These are phyloP conservation scores for Brassicogethes aeneus DNA, from an alignment of 2,888 invertebrate genomes.

Conservation along the genomic window DNA sequence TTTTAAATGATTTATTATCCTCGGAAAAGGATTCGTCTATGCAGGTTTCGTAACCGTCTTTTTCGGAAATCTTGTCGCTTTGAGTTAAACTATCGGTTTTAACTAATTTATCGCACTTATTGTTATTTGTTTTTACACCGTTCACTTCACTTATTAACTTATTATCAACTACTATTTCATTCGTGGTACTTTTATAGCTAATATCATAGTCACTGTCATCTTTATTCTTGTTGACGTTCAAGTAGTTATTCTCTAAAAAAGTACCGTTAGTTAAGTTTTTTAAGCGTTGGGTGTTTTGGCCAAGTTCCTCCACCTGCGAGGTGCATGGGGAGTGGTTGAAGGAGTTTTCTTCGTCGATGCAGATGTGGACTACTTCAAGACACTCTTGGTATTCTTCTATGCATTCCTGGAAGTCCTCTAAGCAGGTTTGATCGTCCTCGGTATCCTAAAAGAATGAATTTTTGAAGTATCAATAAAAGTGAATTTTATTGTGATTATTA, in stretches of 20 bases:
- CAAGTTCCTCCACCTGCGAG: conserved; percentile 31
- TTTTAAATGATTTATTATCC: conserved; percentile 19
- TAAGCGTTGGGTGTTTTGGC: conserved; percentile 11
- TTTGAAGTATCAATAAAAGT: conserved; percentile 1
- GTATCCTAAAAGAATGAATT: conserved; percentile 37
- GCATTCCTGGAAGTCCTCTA: conserved; percentile 57
- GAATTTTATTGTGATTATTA: background rate
- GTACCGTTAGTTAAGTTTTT: background rate
- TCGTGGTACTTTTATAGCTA: conserved; percentile 32
- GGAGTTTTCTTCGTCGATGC: conserved; percentile 51
- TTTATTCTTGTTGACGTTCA: conserved; percentile 19
- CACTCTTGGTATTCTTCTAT: conserved; percentile 57
- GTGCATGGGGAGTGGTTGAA: conserved; percentile 34
- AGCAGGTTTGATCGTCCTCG: conserved; percentile 53
- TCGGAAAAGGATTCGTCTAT: conserved; percentile 50
- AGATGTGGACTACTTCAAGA: conserved; percentile 53
- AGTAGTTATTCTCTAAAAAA: conserved; percentile 17
- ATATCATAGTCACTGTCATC: conserved; percentile 30
- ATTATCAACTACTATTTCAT: conserved; percentile 21
- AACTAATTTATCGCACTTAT: conserved; percentile 11
- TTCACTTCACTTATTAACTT: conserved; percentile 11
- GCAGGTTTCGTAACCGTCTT: conserved; percentile 52
- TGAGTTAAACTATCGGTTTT: conserved; percentile 24
- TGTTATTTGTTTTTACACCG: conserved; percentile 11
- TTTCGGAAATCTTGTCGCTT: conserved; percentile 27